Percentiles rank a stretch among this genome's conserved stretches.
phyloP scores from a whole-genome alignment of 2,113 vertebrate genomes.

The Axis porcinus region DNA sequence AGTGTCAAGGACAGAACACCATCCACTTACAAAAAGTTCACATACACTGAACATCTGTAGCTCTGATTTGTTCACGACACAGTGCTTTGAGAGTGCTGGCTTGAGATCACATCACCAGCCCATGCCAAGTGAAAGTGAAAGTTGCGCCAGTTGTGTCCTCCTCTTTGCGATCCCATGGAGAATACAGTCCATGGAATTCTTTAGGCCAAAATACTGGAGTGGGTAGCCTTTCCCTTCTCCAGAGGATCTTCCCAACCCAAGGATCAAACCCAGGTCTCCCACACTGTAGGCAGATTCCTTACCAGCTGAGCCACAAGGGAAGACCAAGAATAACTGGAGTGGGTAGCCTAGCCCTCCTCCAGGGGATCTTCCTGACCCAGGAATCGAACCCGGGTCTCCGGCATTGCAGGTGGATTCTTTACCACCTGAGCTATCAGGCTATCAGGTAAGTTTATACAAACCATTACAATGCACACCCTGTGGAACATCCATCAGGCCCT shows the following conservation, averaged over 20 bases:
- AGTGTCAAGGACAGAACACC: background rate
- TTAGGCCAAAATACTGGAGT: background rate
- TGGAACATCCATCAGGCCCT: background rate
- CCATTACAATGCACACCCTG: too few species aligned
- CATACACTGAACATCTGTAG: background rate
- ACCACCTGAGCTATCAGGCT: background rate
- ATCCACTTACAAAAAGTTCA: background rate
- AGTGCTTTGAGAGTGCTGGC: background rate
- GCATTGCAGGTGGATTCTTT: background rate
- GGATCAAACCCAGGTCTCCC: background rate
- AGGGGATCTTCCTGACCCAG: background rate
- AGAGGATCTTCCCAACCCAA: background rate
- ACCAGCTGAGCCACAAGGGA: background rate
- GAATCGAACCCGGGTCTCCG: background rate
- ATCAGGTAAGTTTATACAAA: background rate
- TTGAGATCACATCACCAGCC: background rate
- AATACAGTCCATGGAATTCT: background rate
- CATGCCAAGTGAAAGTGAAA: background rate
- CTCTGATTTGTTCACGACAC: background rate
- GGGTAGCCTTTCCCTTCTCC: background rate
- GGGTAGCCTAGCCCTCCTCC: background rate
- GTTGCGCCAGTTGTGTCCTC: background rate
- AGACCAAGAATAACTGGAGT: background rate
- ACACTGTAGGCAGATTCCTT: background rate
- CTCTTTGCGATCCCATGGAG: background rate